Percentiles rank a stretch among this genome's conserved stretches.
phyloP scores from a whole-genome alignment of 2,113 vertebrate species.

The Excalfactoria chinensis region DNA sequence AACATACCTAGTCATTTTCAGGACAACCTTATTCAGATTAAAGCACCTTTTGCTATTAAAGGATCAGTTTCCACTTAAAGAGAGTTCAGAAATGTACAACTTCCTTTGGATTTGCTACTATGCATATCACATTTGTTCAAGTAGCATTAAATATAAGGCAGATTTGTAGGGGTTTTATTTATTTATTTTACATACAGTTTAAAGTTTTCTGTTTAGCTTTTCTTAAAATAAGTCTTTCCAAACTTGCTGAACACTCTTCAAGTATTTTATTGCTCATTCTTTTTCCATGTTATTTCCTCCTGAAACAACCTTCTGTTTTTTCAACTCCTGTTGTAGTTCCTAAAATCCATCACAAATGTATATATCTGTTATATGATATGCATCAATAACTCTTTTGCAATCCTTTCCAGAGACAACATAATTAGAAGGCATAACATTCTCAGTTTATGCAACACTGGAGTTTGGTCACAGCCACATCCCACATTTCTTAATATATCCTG shows the following conservation, averaged over 20 bases:
- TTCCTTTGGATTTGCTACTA: background rate
- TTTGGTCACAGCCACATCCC: background rate
- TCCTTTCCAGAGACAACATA: background rate
- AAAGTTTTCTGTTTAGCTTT: background rate
- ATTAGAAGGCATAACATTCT: background rate
- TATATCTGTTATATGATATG: background rate
- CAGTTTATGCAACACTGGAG: background rate
- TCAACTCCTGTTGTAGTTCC: background rate
- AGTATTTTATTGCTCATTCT: background rate
- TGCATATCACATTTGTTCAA: background rate
- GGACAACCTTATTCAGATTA: background rate
- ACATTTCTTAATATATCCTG: fast-evolving
- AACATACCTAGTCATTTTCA: fast-evolving
- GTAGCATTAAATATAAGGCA: background rate
- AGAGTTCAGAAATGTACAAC: background rate
- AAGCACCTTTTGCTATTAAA: background rate
- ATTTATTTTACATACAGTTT: background rate
- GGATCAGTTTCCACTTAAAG: background rate
- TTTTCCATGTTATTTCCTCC: background rate
- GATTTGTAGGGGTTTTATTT: fast-evolving
- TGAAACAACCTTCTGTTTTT: background rate
- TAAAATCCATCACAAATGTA: background rate
- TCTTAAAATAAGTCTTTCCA: background rate
- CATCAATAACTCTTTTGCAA: fast-evolving
- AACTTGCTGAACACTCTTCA: fast-evolving